Conservation (phyloP, 2,797 vertebrate genomes). For the Hipposideros larvatus region DNA sequence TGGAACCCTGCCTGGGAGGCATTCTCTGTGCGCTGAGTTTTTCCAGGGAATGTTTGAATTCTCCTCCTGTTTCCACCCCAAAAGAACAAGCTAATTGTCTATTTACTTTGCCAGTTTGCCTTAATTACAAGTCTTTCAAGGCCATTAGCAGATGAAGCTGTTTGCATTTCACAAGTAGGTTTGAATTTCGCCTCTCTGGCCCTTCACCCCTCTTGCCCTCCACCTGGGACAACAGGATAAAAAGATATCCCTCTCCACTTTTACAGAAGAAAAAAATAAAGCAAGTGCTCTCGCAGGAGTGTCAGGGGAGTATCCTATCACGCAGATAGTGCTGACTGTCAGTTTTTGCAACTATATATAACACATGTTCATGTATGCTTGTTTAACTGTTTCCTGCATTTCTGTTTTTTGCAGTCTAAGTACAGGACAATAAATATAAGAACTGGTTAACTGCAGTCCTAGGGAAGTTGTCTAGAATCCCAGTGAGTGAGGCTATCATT, state of each 20-base stretch:
- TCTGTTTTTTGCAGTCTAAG: background rate
- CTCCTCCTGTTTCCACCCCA: slow-evolving; percentile 46
- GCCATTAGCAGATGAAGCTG: slow-evolving; percentile 52
- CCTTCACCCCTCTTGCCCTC: background rate
- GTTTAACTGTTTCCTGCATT: background rate
- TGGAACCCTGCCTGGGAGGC: background rate
- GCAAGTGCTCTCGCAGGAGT: background rate
- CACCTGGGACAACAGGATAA: background rate
- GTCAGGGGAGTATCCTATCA: background rate
- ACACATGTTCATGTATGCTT: background rate
- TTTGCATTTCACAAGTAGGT: slow-evolving; percentile 38
- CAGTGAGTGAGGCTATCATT: background rate
- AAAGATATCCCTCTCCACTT: background rate
- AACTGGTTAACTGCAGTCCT: background rate
- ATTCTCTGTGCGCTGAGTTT: background rate
- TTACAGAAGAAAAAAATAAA: background rate
- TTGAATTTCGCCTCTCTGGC: slow-evolving; percentile 35
- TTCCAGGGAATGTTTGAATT: slow-evolving; percentile 38
- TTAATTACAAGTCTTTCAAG: slow-evolving; percentile 71
- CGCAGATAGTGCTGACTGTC: background rate
- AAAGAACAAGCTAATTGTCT: slow-evolving; percentile 71
- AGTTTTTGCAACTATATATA: background rate
- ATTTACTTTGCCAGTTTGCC: slow-evolving; percentile 69
- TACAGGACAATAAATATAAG: background rate
- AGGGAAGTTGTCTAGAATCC: background rate